phyloP scores from a whole-genome alignment of 2,888 invertebrate genomes.

The Amphipyra berbera region DNA sequence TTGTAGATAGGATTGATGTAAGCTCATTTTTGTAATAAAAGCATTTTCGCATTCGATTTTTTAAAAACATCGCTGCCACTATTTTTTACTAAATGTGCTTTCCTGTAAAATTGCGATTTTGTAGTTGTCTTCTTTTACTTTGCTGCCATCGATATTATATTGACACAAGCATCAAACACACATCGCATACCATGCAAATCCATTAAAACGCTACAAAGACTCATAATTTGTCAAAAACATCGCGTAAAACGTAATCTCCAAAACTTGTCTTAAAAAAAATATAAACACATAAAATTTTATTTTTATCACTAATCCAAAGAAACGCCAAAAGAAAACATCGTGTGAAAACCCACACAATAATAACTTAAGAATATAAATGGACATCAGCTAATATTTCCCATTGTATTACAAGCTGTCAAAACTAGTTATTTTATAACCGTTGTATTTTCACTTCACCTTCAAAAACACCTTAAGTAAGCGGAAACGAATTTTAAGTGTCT shows the following conservation, averaged over 20 bases:
- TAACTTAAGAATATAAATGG: constrained; percentile 45
- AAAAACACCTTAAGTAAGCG: constrained; percentile 34
- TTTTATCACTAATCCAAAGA: constrained; percentile 33
- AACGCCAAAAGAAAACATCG: constrained; percentile 41
- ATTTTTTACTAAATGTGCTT: too few species aligned
- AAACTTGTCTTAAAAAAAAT: constrained; percentile 14
- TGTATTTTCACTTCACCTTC: constrained; percentile 27
- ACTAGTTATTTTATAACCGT: constrained; percentile 29
- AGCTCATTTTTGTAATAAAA: too few species aligned
- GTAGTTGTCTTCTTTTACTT: too few species aligned
- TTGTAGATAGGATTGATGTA: too few species aligned
- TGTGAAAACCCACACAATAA: constrained; percentile 56
- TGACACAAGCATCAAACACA: too few species aligned
- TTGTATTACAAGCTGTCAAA: constrained; percentile 48
- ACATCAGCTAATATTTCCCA: constrained; percentile 43
- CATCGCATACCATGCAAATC: too few species aligned
- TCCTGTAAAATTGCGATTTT: too few species aligned
- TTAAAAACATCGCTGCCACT: too few species aligned
- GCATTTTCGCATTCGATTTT: too few species aligned
- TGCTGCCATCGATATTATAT: too few species aligned
- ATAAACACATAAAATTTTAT: constrained; percentile 36
- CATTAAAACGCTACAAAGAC: too few species aligned
- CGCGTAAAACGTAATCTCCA: not conserved
- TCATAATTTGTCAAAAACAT: not conserved
- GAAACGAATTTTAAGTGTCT: constrained; percentile 35